Evolutionary conservation across 2,113 vertebrate species (phyloP).

Genomic region (Pelodiscus sinensis): DNA sequence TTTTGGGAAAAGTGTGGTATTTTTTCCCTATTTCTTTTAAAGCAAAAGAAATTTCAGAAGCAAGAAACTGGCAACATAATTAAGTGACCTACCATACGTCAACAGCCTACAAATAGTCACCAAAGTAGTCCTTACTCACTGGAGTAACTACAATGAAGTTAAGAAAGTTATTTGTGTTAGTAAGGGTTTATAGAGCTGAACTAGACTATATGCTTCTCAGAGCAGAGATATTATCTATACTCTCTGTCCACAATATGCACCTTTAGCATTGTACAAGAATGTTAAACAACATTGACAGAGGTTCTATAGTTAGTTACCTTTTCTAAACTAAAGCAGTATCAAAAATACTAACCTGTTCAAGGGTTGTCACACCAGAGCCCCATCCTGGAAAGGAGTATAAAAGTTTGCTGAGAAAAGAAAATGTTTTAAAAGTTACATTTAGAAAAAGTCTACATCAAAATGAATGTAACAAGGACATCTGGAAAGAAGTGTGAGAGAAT

Average conservation of each 20-base stretch:
- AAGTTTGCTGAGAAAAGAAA: slow-evolving; percentile 85
- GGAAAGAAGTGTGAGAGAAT: neutral
- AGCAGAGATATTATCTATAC: neutral
- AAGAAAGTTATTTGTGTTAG: neutral
- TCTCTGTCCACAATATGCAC: neutral
- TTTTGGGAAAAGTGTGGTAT: neutral
- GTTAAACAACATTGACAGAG: neutral
- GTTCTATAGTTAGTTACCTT: neutral
- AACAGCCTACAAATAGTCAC: neutral
- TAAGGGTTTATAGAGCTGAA: neutral
- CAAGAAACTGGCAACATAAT: neutral
- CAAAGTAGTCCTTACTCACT: neutral
- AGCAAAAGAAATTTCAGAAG: neutral
- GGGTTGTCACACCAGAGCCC: slow-evolving; percentile 85
- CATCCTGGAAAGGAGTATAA: slow-evolving; percentile 91
- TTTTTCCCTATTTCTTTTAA: accelerated
- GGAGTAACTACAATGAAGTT: neutral
- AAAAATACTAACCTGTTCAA: slow-evolving; percentile 84
- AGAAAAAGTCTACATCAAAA: neutral
- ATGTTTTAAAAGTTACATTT: neutral
- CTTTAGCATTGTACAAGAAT: neutral
- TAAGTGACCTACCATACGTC: accelerated
- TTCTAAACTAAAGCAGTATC: neutral
- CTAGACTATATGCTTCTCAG: neutral
- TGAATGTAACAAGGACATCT: accelerated